Conservation (phyloP, 1,140 invertebrate genomes). For the Hyles vespertilio region DNA sequence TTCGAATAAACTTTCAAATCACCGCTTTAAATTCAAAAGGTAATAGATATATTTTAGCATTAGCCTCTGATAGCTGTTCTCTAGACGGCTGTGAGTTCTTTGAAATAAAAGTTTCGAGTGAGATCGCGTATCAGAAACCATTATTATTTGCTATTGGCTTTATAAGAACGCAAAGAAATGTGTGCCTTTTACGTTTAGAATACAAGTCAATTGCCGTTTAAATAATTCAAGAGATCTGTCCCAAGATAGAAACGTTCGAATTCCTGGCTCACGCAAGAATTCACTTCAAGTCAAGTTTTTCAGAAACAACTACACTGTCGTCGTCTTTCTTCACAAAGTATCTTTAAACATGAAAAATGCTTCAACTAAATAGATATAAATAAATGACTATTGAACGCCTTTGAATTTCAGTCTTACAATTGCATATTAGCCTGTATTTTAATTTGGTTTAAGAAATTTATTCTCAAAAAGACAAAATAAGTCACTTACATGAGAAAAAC, state of each 20-base stretch:
- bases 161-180: slow-evolving; percentile 11
- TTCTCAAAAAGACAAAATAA: too few relatives aligned
- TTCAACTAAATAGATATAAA: too few relatives aligned
- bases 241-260: slow-evolving; percentile 31
- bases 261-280: slow-evolving; percentile 37
- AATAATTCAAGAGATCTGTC: slow-evolving; percentile 20
- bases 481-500: too few relatives aligned
- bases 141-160: slow-evolving; percentile 11
- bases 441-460: too few relatives aligned
- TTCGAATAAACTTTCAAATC: background rate
- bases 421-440: too few relatives aligned
- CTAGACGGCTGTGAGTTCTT: slow-evolving; percentile 18
- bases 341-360: slow-evolving; percentile 2
- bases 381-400: too few relatives aligned
- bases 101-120: slow-evolving; percentile 38
- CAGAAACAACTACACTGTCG: slow-evolving; percentile 34
- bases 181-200: slow-evolving; percentile 11
- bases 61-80: slow-evolving; percentile 17
- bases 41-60: slow-evolving; percentile 12
- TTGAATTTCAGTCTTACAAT: too few relatives aligned
- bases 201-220: background rate
- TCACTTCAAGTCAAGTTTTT: slow-evolving; percentile 35
- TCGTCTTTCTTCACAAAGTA: slow-evolving; percentile 23
- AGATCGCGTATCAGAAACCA: slow-evolving; percentile 26
- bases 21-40: slow-evolving; percentile 7